Evolutionary conservation across 2,888 invertebrate genomes (phyloP).

Genomic region (Muschampia plurimacula): DNA sequence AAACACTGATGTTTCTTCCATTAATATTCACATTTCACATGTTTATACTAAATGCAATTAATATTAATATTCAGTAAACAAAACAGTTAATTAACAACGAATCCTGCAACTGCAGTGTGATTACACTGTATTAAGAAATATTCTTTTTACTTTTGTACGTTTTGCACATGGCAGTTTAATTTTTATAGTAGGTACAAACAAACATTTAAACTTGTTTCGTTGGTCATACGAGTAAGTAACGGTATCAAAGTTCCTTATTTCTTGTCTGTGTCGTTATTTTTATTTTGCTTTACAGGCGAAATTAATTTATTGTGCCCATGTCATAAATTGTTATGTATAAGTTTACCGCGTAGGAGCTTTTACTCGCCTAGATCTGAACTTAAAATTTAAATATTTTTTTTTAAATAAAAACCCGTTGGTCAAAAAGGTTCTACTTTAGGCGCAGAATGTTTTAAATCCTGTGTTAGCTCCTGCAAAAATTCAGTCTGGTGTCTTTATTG

Average conservation of each 20-base stretch:
- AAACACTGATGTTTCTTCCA: background rate
- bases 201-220: background rate
- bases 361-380: background rate
- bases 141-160: background rate
- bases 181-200: background rate
- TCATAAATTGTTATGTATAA: background rate
- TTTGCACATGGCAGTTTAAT: background rate
- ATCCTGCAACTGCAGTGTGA: background rate
- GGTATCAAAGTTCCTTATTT: background rate
- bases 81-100: background rate
- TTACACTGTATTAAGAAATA: background rate
- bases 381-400: too few relatives aligned
- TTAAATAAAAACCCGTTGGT: too few relatives aligned
- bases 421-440: too few relatives aligned
- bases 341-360: background rate
- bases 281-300: background rate
- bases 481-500: slow-evolving; percentile 9
- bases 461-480: background rate
- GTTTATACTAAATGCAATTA: background rate
- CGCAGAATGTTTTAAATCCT: background rate
- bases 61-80: background rate
- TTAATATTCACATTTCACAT: background rate
- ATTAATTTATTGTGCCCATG: background rate
- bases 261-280: background rate
- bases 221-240: background rate